Percentiles rank a stretch among this genome's conserved stretches.
These are phyloP conservation scores for Grammomys dolichurus DNA, from an alignment of 2,113 vertebrate species.

Conservation along the genomic window DNA sequence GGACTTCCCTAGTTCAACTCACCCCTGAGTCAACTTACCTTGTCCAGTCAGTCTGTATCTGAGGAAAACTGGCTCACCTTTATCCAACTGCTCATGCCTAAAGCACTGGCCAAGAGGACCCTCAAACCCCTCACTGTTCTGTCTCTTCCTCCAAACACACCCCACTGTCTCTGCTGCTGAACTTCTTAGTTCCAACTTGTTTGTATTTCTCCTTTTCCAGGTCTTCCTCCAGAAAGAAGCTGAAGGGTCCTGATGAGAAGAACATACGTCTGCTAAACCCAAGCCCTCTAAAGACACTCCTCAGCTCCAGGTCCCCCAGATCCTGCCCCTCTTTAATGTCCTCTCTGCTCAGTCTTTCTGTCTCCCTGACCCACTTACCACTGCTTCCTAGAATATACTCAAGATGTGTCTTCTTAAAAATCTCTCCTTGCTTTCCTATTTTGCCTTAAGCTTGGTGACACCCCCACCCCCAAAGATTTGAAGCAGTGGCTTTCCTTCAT, in stretches of 20 bases:
- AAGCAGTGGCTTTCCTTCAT: neutral
- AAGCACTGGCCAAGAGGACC: neutral
- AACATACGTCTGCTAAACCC: neutral
- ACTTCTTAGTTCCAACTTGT: neutral
- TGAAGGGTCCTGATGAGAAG: neutral
- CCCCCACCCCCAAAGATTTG: neutral
- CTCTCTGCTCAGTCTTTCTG: neutral
- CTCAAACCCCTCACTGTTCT: neutral
- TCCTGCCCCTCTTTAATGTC: accelerated
- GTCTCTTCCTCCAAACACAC: neutral
- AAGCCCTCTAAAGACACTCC: neutral
- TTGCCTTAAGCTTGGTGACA: neutral
- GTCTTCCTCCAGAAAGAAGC: neutral
- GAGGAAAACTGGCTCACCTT: neutral
- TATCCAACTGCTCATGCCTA: neutral
- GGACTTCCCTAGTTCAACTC: neutral
- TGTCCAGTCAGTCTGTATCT: neutral
- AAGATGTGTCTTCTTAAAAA: neutral
- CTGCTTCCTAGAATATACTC: neutral
- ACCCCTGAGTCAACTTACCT: neutral
- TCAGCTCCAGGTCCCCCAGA: neutral
- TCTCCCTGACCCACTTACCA: too few species aligned
- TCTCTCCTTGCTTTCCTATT: neutral
- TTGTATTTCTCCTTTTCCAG: neutral
- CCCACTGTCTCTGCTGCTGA: neutral